Base-by-base conservation (phyloP, 1,140 invertebrate species). In the Platyscapa corneri region DNA sequence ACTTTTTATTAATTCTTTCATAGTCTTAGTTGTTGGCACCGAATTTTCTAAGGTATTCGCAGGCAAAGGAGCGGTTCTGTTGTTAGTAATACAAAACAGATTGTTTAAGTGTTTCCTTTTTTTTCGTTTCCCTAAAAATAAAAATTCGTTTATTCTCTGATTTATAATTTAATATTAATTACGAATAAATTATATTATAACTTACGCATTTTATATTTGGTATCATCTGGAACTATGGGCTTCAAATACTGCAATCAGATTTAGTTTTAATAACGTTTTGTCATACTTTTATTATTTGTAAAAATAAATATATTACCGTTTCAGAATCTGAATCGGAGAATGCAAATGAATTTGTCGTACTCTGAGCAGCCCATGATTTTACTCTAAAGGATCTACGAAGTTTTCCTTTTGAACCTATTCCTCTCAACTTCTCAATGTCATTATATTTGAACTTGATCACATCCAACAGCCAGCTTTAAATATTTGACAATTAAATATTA, bases 281-380 rank as follows among this genome's bases (percentile, higher is more conserved):
- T 53, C n/a, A 53, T 56, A 46, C n/a, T 46, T 60, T 27, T 84
- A 18, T 42, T 46, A 42, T 42, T 34, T 37, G 5, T 49, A 76
- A 49, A 27, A 6, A 30, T 49, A 75, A 60, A 27, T 53, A 60
- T 37, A 78, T 77, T 85, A 86, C 85, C 81, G 67, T n/a, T 37
- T 86, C 85, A 70, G 85, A 83, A 77, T 86, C 85, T 27, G 85
- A 53, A 32, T 86, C 85, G 3, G 75, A 37, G 42, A 74, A 83
- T 46, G 60, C 46, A 72, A 77, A 86, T 46, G 85, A 46, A 75
- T 86, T 82, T 3, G 70, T 16, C 12, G 74, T 32, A 18, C 32
- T 83, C 8, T 72, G n/a, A 34, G 81, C 81, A 18, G 82, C 27
- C 86, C 86, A 83, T 1, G 86, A 76, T 3, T 70, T 72, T 32